Evolutionary conservation across 2,113 vertebrate species (phyloP).

Genomic region (Anhinga rufa): DNA sequence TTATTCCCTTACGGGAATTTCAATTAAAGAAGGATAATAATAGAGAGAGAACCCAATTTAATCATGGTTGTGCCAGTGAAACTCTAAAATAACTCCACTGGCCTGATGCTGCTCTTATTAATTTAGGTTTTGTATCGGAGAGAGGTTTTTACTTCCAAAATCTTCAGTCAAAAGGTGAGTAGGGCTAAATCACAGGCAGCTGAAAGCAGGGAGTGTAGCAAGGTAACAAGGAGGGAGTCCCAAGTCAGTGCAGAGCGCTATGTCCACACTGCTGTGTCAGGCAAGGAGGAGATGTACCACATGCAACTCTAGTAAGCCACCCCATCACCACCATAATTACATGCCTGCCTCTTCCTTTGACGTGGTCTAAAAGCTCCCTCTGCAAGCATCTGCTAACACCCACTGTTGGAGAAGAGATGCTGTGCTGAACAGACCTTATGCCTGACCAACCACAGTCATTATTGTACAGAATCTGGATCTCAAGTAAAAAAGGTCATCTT

Average conservation of each 20-base stretch:
- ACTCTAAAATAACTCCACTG: neutral
- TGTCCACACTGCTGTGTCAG: neutral
- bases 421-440: neutral
- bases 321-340: neutral
- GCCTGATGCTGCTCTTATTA: neutral
- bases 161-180: neutral
- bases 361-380: neutral
- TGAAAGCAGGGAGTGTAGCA: neutral
- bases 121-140: neutral
- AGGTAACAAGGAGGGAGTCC: neutral
- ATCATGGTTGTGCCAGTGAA: neutral
- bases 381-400: neutral
- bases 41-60: neutral
- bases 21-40: constrained; percentile 49
- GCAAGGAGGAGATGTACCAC: neutral
- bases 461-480: neutral
- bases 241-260: neutral
- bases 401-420: neutral
- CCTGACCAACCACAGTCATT: neutral
- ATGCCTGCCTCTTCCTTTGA: neutral
- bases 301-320: neutral
- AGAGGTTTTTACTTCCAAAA: neutral
- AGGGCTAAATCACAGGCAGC: neutral
- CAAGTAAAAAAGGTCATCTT: neutral
- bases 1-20: constrained; percentile 14